Base-by-base conservation (phyloP, 2,797 vertebrate genomes). In the Tympanoctomys barrerae region DNA sequence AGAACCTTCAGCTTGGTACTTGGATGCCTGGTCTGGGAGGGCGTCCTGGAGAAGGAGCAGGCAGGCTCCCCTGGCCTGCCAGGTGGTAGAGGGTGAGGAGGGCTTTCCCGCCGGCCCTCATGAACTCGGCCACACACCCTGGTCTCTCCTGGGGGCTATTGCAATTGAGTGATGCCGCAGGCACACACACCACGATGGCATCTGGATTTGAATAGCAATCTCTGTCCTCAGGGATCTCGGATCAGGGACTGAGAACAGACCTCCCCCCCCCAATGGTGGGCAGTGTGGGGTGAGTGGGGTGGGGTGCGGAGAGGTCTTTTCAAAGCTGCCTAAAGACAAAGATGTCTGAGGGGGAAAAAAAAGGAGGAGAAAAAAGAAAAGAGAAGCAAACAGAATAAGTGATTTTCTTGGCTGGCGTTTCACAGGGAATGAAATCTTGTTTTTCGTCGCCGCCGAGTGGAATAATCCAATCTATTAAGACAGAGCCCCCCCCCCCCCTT, bases 391-490 rank as follows among this genome's bases (percentile, higher is more conserved):
- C 86, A 86, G 42, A 87, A 70, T 98, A 98, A 98, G 96, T 0
- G 95, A 98, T 98, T 98, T 98, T 98, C 98, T 98, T 95, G 70
- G 97, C 97, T 97, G 97, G 97, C 70, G 81, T 96, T 95, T 98
- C 97, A 96, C 54, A 46, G 98, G 98, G 98, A 98, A 98, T 98
- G 98, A 98, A 98, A 98, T 98, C 97, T 98, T 98, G 97, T 57
- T 98, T 98, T 97, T 97, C 39, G 8, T 98, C 97, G 97, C 97
- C 96, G 89, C 94, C 10, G 87, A 98, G 97, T 97, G 97, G 98
- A 98, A 98, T 98, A 98, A 98, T 98, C 98, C 98, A 98, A 98
- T 99, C 97, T 97, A 98, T 98, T 97, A 98, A 96, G 98, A 95
- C 96, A 97, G 98, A 98, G 97, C 12, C 28, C 28, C 62, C 97